These are phyloP conservation scores for Scaptomyza graminum DNA, from an alignment of 1,140 invertebrate species.

Conservation along the genomic window DNA sequence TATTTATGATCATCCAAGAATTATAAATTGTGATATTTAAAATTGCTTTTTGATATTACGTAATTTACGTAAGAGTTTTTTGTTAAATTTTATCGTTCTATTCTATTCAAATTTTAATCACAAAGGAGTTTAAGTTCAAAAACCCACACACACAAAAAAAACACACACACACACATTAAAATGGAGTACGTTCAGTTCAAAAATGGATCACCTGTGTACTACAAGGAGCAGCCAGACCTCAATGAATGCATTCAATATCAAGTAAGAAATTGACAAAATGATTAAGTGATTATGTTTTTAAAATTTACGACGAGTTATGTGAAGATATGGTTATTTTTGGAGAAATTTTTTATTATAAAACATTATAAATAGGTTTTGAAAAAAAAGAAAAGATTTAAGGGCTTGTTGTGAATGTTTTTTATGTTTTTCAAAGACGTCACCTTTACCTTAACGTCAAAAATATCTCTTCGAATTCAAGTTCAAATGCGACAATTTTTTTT, in stretches of 20 bases:
- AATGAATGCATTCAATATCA: slow-evolving; percentile 84
- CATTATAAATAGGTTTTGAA: too few species aligned
- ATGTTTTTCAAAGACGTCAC: slow-evolving; percentile 47
- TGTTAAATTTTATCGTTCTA: slow-evolving; percentile 60
- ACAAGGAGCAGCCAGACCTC: slow-evolving; percentile 83
- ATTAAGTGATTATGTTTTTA: neutral
- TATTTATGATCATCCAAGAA: slow-evolving; percentile 25
- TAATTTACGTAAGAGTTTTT: slow-evolving; percentile 60
- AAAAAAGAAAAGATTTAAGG: too few species aligned
- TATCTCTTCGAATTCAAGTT: slow-evolving; percentile 69
- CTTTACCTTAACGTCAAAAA: slow-evolving; percentile 53
- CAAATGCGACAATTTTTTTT: slow-evolving; percentile 50
- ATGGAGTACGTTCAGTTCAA: slow-evolving; percentile 84
- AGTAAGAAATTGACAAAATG: slow-evolving; percentile 67
- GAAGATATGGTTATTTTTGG: too few species aligned
- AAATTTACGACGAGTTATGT: too few species aligned
- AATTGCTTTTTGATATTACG: slow-evolving; percentile 18
- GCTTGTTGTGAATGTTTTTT: too few species aligned
- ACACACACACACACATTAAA: slow-evolving; percentile 58
- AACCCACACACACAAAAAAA: slow-evolving; percentile 52
- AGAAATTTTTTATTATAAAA: too few species aligned
- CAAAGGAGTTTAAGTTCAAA: slow-evolving; percentile 77
- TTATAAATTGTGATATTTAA: slow-evolving; percentile 19
- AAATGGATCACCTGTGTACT: slow-evolving; percentile 83
- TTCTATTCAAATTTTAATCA: slow-evolving; percentile 54